Evolutionary conservation across 2,888 invertebrate genomes (phyloP).

Genomic region (Choristoneura rosaceana): DNA sequence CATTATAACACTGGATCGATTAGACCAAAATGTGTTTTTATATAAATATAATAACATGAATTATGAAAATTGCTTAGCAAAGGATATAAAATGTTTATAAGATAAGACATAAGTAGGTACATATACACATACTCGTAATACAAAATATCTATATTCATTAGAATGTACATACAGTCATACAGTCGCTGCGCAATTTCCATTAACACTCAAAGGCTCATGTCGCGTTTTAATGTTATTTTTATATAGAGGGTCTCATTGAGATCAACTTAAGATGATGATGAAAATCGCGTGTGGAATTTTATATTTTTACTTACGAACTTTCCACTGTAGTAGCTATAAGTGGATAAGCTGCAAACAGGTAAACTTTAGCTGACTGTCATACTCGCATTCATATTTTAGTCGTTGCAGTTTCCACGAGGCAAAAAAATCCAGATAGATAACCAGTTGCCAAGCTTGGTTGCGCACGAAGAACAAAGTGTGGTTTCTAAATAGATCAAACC

Average conservation of each 20-base stretch:
- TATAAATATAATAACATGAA: conserved; percentile 20
- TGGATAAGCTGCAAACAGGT: neutral
- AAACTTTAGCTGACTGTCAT: too few relatives aligned
- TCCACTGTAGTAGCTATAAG: neutral
- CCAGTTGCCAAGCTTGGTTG: too few relatives aligned
- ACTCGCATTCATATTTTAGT: too few relatives aligned
- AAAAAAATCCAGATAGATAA: too few relatives aligned
- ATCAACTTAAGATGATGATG: neutral
- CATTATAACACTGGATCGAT: conserved; percentile 25
- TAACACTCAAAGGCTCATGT: too few relatives aligned
- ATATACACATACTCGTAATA: conserved; percentile 1
- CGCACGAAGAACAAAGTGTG: too few relatives aligned
- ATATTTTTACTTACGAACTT: neutral
- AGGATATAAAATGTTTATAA: conserved; percentile 25
- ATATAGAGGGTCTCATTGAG: neutral
- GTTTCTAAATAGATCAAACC: too few relatives aligned
- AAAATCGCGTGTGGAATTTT: neutral
- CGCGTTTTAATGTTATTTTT: neutral
- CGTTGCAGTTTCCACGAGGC: too few relatives aligned
- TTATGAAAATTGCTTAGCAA: conserved; percentile 29
- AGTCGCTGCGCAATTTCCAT: neutral
- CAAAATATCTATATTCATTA: conserved; percentile 15
- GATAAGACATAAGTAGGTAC: conserved; percentile 10
- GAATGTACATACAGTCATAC: neutral
- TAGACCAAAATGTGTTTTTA: conserved; percentile 20